A percentile compares a stretch with the other conserved stretches of the same genome.
Conservation (phyloP, 2,113 vertebrate genomes). For the Tupaia chinensis region DNA sequence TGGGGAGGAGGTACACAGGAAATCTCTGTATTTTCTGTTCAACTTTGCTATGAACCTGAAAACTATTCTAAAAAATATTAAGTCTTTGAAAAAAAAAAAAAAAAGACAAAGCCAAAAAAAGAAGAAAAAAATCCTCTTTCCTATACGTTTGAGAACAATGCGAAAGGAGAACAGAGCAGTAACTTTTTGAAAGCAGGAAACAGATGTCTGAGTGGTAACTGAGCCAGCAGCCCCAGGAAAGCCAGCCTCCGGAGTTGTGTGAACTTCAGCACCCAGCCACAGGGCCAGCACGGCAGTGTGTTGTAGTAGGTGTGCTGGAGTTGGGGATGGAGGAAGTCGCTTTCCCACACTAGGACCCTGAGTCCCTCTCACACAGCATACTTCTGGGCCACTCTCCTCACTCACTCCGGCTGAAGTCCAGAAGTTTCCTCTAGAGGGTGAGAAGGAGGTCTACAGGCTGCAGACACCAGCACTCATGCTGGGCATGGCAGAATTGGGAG, state of each 20-base stretch:
- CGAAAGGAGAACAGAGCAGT: no score
- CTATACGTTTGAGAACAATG: no score
- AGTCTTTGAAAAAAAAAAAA: neutral
- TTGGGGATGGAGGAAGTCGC: neutral
- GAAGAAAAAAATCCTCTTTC: no score
- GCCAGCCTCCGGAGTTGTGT: no score
- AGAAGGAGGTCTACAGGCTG: neutral
- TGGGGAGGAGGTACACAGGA: no score
- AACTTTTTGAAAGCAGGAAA: neutral
- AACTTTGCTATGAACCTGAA: neutral
- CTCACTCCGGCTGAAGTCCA: neutral
- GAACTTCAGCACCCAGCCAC: no score
- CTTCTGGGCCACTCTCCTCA: rapidly evolving
- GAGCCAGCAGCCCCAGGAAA: neutral
- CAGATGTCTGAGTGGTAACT: neutral
- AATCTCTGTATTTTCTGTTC: neutral
- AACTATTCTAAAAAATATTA: neutral
- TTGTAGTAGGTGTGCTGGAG: neutral
- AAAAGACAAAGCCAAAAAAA: neutral
- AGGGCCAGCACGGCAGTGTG: no score
- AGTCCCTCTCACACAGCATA: neutral
- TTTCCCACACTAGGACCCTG: neutral
- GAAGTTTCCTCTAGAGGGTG: neutral
- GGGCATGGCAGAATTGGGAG: no score
- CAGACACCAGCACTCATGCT: rapidly evolving